Conservation (phyloP, 37 sponge, comb jelly and placozoan genomes). For the Spongilla lacustris region DNA sequence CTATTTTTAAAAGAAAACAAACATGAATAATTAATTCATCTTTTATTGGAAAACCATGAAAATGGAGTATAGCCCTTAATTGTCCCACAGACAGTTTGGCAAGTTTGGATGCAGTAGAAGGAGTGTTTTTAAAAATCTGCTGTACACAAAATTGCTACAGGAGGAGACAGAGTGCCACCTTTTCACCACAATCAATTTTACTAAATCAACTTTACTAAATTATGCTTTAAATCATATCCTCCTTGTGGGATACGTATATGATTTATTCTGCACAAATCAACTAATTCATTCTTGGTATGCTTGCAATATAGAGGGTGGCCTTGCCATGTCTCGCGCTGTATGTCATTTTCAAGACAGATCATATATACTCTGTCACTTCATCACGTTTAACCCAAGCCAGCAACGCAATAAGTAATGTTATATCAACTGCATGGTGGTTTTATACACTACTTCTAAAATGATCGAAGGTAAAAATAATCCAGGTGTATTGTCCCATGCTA, state of each 20-base stretch:
- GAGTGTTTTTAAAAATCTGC: neutral
- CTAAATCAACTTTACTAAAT: neutral
- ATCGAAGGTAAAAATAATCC: slow-evolving; percentile 5
- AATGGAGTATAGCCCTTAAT: slow-evolving; percentile 1
- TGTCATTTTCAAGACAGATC: neutral
- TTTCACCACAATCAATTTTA: neutral
- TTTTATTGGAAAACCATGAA: slow-evolving; percentile 5
- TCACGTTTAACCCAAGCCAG: slow-evolving; percentile 3
- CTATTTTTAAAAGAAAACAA: neutral
- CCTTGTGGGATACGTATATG: neutral
- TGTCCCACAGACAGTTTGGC: slow-evolving; percentile 2
- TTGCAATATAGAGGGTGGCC: slow-evolving; percentile 10
- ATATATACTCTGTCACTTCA: neutral
- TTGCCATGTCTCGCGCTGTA: neutral
- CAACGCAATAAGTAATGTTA: neutral
- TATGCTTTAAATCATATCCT: neutral
- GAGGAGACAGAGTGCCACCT: neutral
- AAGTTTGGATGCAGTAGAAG: slow-evolving; percentile 9
- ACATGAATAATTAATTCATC: slow-evolving; percentile 11
- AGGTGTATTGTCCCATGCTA: slow-evolving; percentile 5
- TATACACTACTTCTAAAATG: slow-evolving; percentile 11
- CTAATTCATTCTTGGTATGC: slow-evolving; percentile 5
- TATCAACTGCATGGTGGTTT: neutral
- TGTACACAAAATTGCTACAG: neutral
- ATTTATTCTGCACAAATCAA: neutral